These are phyloP conservation scores for Tribolium castaneum DNA, from an alignment of 1,140 invertebrate species.

Conservation along the genomic window DNA sequence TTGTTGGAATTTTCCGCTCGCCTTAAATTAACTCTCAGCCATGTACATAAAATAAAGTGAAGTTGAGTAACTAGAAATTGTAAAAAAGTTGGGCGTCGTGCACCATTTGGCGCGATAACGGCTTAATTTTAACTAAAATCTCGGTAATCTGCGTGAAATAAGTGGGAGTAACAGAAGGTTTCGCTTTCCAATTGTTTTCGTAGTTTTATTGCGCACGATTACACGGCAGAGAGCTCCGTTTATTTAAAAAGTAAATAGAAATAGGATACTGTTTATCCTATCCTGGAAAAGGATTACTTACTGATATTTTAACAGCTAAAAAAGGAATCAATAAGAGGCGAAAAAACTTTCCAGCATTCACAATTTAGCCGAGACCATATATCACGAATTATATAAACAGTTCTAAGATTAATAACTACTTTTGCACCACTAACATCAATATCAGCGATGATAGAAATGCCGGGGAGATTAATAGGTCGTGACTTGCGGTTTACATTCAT, in stretches of 20 bases:
- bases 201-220: neutral
- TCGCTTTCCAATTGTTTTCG: conserved; percentile 6
- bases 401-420: conserved; percentile 32
- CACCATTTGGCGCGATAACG: neutral
- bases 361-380: neutral
- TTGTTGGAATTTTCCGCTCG: conserved; percentile 12
- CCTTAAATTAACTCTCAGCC: neutral
- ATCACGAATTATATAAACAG: conserved; percentile 21
- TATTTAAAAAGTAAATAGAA: neutral
- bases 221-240: neutral
- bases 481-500: conserved; percentile 30
- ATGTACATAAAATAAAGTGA: neutral
- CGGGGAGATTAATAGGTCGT: conserved; percentile 18
- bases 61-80: conserved; percentile 3
- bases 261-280: neutral
- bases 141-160: conserved; percentile 13
- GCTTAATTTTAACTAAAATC: conserved; percentile 10
- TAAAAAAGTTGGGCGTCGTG: neutral
- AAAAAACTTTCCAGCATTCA: neutral
- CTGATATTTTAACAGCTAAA: neutral
- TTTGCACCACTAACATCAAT: conserved; percentile 30
- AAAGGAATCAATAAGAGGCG: neutral
- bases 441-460: conserved; percentile 11
- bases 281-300: neutral
- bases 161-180: neutral